Conservation (phyloP, 2,113 vertebrate species). For the Archocentrus centrarchus region DNA sequence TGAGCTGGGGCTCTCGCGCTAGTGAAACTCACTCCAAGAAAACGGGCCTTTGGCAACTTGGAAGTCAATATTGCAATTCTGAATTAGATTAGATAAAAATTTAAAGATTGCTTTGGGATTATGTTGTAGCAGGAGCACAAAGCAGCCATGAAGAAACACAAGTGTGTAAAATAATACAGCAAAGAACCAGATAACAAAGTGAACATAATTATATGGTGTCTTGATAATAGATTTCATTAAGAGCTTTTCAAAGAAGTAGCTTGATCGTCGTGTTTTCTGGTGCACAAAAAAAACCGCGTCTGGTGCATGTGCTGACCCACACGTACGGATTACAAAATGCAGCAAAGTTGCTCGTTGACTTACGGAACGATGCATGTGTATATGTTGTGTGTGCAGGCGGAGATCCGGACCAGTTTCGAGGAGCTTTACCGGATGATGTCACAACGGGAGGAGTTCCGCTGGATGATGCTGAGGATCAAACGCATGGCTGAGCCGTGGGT, state of each 20-base stretch:
- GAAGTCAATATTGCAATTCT: slow-evolving; percentile 3
- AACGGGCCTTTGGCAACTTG: slow-evolving; percentile 10
- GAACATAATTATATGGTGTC: neutral
- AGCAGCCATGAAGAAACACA: neutral
- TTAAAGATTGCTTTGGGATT: slow-evolving; percentile 21
- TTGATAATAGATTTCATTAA: neutral
- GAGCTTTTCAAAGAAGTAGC: neutral
- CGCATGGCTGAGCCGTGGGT: slow-evolving; percentile 97
- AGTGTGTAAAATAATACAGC: neutral
- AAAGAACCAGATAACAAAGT: neutral
- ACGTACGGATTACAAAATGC: neutral
- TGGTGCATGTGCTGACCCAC: neutral
- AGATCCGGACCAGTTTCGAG: slow-evolving; percentile 91
- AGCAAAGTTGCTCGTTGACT: neutral
- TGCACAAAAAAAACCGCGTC: neutral
- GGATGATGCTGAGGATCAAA: slow-evolving; percentile 97
- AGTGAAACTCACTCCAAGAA: slow-evolving; percentile 7
- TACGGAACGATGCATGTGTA: neutral
- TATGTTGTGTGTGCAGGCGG: slow-evolving; percentile 79
- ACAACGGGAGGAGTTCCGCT: slow-evolving; percentile 94
- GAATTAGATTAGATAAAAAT: slow-evolving; percentile 19
- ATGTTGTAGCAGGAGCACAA: neutral
- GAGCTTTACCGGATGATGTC: slow-evolving; percentile 95
- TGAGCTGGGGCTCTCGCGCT: neutral
- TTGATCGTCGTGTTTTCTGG: neutral